Evolutionary conservation across 2,113 vertebrate species (phyloP).

Genomic region (Carassius gibelio): DNA sequence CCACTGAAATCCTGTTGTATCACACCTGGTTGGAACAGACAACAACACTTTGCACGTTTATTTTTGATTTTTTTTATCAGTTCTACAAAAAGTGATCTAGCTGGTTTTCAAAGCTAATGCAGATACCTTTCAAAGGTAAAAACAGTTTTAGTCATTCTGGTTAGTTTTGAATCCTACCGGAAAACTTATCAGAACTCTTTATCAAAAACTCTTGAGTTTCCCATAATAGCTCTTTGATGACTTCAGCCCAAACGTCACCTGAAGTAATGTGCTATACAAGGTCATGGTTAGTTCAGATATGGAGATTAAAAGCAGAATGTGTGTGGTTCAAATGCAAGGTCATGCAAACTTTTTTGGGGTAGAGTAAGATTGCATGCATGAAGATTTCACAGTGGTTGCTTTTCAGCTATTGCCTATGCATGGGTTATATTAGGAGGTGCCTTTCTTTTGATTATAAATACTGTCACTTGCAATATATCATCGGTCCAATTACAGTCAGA

Average conservation of each 20-base stretch:
- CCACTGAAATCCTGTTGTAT: neutral
- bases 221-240: conserved; percentile 13
- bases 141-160: conserved; percentile 16
- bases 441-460: neutral
- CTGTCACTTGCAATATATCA: neutral
- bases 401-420: conserved; percentile 27
- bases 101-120: neutral
- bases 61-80: neutral
- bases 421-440: neutral
- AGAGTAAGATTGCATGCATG: conserved; percentile 36
- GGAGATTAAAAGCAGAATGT: conserved; percentile 22
- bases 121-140: conserved; percentile 14
- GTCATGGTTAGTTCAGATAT: conserved; percentile 2
- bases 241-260: neutral
- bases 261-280: conserved; percentile 24
- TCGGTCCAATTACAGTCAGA: neutral
- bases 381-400: conserved; percentile 50
- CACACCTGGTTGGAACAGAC: neutral
- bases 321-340: conserved; percentile 20
- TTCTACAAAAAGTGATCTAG: conserved; percentile 5
- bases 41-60: neutral
- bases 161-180: conserved; percentile 25
- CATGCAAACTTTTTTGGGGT: conserved; percentile 1
- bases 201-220: conserved; percentile 15
- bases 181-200: conserved; percentile 20